Evolutionary conservation across 2,113 vertebrate species (phyloP), one percentile per base, ranked within the genome.

Genomic region (Tichodroma muraria): DNA sequence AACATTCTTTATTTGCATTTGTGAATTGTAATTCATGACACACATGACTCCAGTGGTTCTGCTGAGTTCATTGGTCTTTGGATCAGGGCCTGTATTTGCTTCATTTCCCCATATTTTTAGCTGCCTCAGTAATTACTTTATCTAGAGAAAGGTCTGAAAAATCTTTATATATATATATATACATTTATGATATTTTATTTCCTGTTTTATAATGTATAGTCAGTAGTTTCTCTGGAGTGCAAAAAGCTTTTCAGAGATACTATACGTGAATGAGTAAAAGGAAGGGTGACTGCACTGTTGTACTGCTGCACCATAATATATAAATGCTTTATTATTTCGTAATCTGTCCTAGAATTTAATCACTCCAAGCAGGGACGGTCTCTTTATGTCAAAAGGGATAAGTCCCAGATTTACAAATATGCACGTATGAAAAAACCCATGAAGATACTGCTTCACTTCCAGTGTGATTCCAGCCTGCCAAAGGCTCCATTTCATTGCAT

Each of bases 391-490:
- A 92, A 81, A 89, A 81, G 50, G 28, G 75, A 13, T 92, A 79
- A 85, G 54, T 89, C 93, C 57, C 80, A 95, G 69, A 81, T 96
- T 95, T 96, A 93, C 75, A 92, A 90, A 95, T 76, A 50, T 35
- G 56, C 72, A 66, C 59, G 56, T 50, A 71, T 63, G 40, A 92
- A 93, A 95, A 93, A 73, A 15, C 2, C 37, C 80, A 79, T 10
- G 7, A 92, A 92, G 80, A 89, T 21, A 42, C 59, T 81, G 31
- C 85, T 76, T 75, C 19, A 0, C 49, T 94, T 90, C 52, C 82
- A 77, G 52, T 17, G 70, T 87, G 83, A 90, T 89, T 52, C 91
- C 78, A 83, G 83, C 50, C 78, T 94, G 95, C 96, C 95, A 96
- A 95, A 89, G 92, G 53, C 78, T 92, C 84, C 71, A 93, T 96